Evolutionary conservation across 2,888 invertebrate genomes (phyloP).

Genomic region (Polymixis flavicincta): DNA sequence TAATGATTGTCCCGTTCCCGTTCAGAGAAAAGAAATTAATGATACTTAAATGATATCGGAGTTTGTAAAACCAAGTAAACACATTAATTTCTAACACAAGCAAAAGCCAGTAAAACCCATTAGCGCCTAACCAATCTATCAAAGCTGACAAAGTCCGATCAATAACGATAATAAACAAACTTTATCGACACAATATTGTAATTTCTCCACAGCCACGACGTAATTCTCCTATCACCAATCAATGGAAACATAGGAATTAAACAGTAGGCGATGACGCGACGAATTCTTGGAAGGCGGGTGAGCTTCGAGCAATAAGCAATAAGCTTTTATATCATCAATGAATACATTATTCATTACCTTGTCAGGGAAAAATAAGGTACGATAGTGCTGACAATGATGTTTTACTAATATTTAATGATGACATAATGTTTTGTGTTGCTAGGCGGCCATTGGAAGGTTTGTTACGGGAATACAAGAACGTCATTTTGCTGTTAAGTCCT

Average conservation of each 20-base stretch:
- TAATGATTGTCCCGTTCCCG: neutral
- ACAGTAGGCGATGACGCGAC: conserved; percentile 69
- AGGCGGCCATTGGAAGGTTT: conserved; percentile 4
- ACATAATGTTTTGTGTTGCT: conserved; percentile 39
- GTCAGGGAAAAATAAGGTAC: conserved; percentile 60
- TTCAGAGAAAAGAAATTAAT: neutral
- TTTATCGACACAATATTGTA: conserved; percentile 49
- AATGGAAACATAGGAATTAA: conserved; percentile 71
- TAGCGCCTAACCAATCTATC: conserved; percentile 36
- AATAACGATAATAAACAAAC: conserved; percentile 38
- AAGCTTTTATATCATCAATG: conserved; percentile 64
- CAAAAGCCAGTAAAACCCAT: conserved; percentile 5
- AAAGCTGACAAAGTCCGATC: conserved; percentile 21
- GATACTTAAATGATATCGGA: neutral
- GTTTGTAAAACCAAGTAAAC: neutral
- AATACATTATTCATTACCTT: conserved; percentile 70
- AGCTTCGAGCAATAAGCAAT: conserved; percentile 69
- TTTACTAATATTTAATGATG: conserved; percentile 55
- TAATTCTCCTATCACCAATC: conserved; percentile 55
- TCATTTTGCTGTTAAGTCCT: conserved; percentile 3
- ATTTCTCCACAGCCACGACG: conserved; percentile 36
- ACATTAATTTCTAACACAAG: neutral
- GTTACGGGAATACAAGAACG: conserved; percentile 4
- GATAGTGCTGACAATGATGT: conserved; percentile 54
- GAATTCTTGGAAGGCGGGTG: conserved; percentile 67